Base-by-base conservation (phyloP, 2,113 vertebrate species). In the Mus pahari region DNA sequence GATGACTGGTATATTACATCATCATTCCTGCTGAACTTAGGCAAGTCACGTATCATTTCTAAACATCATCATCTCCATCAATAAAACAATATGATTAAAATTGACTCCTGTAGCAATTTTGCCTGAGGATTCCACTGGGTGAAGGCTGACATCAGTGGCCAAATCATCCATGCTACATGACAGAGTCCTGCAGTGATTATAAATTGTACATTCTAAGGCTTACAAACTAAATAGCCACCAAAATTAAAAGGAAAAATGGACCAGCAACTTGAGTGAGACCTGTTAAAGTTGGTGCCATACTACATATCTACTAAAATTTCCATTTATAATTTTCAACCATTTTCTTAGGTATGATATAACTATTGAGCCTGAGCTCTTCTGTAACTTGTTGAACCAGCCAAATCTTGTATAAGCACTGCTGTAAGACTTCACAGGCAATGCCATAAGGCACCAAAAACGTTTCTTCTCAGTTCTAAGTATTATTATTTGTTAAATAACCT, bases 1-100 rank as follows among this genome's bases (percentile, higher is more conserved):
- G 0, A 81, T 10, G 17, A 53, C 3, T 7, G 4, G 1, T 11
- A 0, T 33, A 4, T 12, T 28, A 9, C 11, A 36, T 5, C 16
- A 36, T 11, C 58, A 53, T 33, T 20, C 7, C 14, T 19, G 14
- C n/a, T 28, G 20, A 33, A 39, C 14, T 3, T 48, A n/a, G 31
- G 16, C 14, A 73, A 22, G 0, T 28, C 73, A 17, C 0, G 1
- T 16, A 58, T 11, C 0, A 36, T 58, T 33, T 82, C 11, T 68
- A 39, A 24, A 19, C 17, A 55, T 55, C 42, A 70, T 5, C 33
- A 74, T 58, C 26, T 28, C 19, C 2, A 62, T 28, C n/a, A 24
- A 4, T 50, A 19, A 12, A 33, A 83, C 28, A 24, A 86, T n/a
- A 60, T 17, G 1, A 9, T 4, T 20, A 50, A 75, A 48, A 0